Evolutionary conservation across 2,888 invertebrate genomes (phyloP), one percentile per base, ranked within the genome.

Genomic region (Pristionchus fissidentatus): DNA sequence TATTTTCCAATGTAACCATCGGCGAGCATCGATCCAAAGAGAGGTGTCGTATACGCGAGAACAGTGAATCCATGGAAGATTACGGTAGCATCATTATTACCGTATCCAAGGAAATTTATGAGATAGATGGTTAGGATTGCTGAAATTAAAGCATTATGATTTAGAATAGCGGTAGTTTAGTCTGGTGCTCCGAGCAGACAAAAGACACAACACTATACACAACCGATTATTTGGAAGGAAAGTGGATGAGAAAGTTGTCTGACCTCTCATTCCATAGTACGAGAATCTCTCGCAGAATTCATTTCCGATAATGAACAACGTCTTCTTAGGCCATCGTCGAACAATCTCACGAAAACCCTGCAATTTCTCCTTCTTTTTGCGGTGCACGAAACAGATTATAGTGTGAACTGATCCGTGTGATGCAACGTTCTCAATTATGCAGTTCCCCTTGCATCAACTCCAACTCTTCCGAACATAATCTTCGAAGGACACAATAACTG

Each of bases 201-300:
- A 19, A n/a, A n/a, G n/a, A n/a, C n/a, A n/a, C n/a, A n/a, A n/a
- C 1, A 29, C 22, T 29, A 10, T 8, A 26, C 29, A n/a, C 22
- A 26, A 52, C 5, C n/a, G 19, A 35, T 29, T 19, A 41, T 41
- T 8, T 5, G 22, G 35, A 35, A 3, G 29, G 15, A 41, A 73
- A 41, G 19, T n/a, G 73, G 43, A 41, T 73, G 19, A 73, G 26
- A n/a, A 10, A 60, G n/a, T n/a, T 8, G 3, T 19, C 81, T 29
- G 32, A 97, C 97, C 95, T 94, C 96, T 95, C 95, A 97, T 96
- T 92, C 98, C 98, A 95, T 98, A 98, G 93, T 95, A 98, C 85
- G 96, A 96, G 93, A 98, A 98, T 90, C 98, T 94, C 93, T 98
- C 98, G 93, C 98, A 98, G 93, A 98, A 97, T 93, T 98, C 98